These are phyloP conservation scores for Caenorhabditis sp. DNA, from an alignment of 2,888 invertebrate species.

Conservation along the genomic window DNA sequence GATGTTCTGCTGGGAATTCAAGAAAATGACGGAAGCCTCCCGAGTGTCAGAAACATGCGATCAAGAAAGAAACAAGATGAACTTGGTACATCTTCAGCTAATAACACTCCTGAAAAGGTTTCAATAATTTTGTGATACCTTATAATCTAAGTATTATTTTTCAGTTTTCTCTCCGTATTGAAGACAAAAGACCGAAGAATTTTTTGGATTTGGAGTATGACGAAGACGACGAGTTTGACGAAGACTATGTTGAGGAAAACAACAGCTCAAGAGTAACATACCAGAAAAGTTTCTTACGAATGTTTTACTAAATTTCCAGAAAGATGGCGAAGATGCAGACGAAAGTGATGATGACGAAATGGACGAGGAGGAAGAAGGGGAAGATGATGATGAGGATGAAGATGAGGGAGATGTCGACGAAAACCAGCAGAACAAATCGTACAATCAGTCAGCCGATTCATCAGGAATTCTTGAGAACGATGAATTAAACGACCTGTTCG, in stretches of 20 bases:
- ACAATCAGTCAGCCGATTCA: neutral
- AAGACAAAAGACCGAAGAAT: constrained; percentile 44
- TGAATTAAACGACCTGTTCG: neutral
- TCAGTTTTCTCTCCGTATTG: constrained; percentile 44
- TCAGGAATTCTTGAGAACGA: neutral
- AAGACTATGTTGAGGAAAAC: constrained; percentile 45
- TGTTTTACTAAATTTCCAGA: neutral
- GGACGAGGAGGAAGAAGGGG: constrained; percentile 34
- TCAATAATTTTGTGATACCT: neutral
- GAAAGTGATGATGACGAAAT: constrained; percentile 23
- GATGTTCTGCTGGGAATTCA: constrained; percentile 50
- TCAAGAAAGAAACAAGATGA: constrained; percentile 42
- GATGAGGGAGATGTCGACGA: constrained; percentile 12
- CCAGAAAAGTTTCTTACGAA: neutral
- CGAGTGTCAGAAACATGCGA: constrained; percentile 42
- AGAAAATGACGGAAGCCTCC: constrained; percentile 30
- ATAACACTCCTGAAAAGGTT: constrained; percentile 41
- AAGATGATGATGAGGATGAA: constrained; percentile 35
- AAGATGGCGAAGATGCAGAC: constrained; percentile 10
- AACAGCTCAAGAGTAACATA: neutral
- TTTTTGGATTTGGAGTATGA: constrained; percentile 58
- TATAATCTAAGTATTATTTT: neutral
- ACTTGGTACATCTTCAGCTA: neutral
- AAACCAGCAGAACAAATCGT: neutral
- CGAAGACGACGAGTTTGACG: constrained; percentile 63